phyloP scores from a whole-genome alignment of 2,888 invertebrate species.

The Koerneria pararmatus region DNA sequence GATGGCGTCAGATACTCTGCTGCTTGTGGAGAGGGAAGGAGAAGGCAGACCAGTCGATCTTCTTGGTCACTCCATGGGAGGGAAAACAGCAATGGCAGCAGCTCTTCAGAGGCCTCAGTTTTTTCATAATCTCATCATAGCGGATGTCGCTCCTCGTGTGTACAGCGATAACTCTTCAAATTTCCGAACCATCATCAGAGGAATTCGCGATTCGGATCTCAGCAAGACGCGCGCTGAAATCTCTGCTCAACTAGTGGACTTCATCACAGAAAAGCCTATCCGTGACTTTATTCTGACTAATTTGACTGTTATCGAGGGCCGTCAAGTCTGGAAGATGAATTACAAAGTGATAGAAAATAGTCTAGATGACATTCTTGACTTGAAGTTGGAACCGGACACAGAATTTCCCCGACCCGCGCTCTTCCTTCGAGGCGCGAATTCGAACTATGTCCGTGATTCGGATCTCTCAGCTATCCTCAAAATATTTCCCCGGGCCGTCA shows the following conservation, averaged over 20 bases:
- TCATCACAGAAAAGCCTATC: constrained; percentile 66
- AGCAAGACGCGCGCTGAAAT: not conserved
- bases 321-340: constrained; percentile 77
- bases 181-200: constrained; percentile 18
- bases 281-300: constrained; percentile 78
- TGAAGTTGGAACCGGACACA: constrained; percentile 60
- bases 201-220: constrained; percentile 14
- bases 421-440: constrained; percentile 69
- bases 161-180: not conserved
- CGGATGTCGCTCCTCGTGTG: constrained; percentile 20
- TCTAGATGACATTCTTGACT: constrained; percentile 69
- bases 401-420: constrained; percentile 71
- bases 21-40: constrained; percentile 6
- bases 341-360: constrained; percentile 70
- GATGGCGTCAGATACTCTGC: constrained; percentile 18
- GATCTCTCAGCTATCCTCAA: constrained; percentile 66
- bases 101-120: not conserved
- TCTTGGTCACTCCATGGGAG: constrained; percentile 26
- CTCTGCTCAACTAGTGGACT: constrained; percentile 1
- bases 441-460: constrained; percentile 18
- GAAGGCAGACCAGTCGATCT: constrained; percentile 13
- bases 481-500: constrained; percentile 72
- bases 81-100: constrained; percentile 18
- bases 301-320: constrained; percentile 69
- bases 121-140: constrained; percentile 13